phyloP scores from a whole-genome alignment of 2,888 invertebrate species.

The Oscheius sp. region DNA sequence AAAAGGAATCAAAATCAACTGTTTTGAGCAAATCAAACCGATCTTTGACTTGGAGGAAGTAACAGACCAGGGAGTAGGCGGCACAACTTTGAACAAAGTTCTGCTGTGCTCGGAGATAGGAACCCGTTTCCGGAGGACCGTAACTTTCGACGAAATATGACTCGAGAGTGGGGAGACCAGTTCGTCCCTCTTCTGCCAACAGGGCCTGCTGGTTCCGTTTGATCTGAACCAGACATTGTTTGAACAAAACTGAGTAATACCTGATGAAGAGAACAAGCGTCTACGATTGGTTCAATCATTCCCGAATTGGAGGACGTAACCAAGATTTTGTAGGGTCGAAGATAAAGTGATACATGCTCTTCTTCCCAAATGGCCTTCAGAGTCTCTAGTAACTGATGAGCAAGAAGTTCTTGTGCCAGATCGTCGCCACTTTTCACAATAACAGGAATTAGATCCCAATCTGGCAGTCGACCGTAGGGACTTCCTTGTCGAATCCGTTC shows the following conservation, averaged over 20 bases:
- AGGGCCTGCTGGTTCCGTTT: constrained; percentile 44
- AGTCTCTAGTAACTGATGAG: constrained; percentile 90
- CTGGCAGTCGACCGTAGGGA: constrained; percentile 90
- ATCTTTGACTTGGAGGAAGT: constrained; percentile 97
- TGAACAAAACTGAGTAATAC: constrained; percentile 76
- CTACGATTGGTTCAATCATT: constrained; percentile 93
- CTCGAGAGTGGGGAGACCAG: constrained; percentile 27
- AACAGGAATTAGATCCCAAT: constrained; percentile 93
- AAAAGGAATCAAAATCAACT: constrained; percentile 38
- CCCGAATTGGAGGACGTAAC: constrained; percentile 94
- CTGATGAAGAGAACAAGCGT: constrained; percentile 95
- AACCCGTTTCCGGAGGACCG: constrained; percentile 23
- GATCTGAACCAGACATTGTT: constrained; percentile 35
- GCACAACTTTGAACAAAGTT: constrained; percentile 98
- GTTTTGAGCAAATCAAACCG: constrained; percentile 78
- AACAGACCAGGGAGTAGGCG: constrained; percentile 96
- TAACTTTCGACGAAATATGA: constrained; percentile 34
- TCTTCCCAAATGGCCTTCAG: constrained; percentile 85
- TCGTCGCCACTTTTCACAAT: constrained; percentile 98
- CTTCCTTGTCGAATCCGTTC: constrained; percentile 79
- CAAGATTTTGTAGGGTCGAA: constrained; percentile 90
- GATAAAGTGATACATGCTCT: constrained; percentile 82
- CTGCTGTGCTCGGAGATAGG: constrained; percentile 81
- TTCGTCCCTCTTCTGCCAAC: constrained; percentile 42
- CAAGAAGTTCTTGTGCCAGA: constrained; percentile 93